phyloP scores from a whole-genome alignment of 2,113 vertebrate species.

The Paraplagusia blochii region DNA sequence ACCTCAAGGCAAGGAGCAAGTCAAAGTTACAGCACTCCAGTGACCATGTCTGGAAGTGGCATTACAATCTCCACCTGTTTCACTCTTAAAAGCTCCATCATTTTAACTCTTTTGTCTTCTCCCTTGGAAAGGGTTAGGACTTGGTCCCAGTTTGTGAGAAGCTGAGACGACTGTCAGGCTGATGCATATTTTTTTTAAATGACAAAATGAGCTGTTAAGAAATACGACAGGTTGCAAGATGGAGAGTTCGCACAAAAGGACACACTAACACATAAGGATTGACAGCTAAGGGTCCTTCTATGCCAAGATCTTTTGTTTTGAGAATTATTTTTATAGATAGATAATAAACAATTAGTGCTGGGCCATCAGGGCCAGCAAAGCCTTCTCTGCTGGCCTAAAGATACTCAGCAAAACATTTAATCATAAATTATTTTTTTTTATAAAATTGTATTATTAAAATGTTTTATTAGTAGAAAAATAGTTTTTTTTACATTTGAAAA shows the following conservation, averaged over 20 bases:
- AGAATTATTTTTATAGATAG: too few relatives aligned
- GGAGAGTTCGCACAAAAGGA: background rate
- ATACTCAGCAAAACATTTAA: too few relatives aligned
- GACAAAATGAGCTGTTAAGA: constrained; percentile 4
- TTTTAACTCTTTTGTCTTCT: constrained; percentile 63
- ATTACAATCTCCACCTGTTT: constrained; percentile 45
- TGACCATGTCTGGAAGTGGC: constrained; percentile 67
- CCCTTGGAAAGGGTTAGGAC: constrained; percentile 56
- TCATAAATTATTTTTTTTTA: too few relatives aligned
- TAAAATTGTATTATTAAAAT: too few relatives aligned
- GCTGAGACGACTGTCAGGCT: constrained; percentile 36
- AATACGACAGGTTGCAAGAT: too few relatives aligned
- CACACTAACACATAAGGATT: background rate
- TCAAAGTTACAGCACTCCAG: constrained; percentile 65
- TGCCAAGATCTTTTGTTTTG: too few relatives aligned
- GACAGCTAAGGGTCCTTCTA: constrained; percentile 20
- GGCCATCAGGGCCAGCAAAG: too few relatives aligned
- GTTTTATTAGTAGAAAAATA: too few relatives aligned
- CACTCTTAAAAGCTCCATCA: constrained; percentile 69
- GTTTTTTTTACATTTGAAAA: too few relatives aligned
- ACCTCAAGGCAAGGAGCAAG: constrained; percentile 67
- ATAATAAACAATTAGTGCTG: too few relatives aligned
- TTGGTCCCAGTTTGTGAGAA: constrained; percentile 63
- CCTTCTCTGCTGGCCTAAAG: too few relatives aligned
- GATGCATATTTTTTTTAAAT: constrained; percentile 47